Conservation (phyloP, 2,888 invertebrate genomes). For the Machimus rusticus region DNA sequence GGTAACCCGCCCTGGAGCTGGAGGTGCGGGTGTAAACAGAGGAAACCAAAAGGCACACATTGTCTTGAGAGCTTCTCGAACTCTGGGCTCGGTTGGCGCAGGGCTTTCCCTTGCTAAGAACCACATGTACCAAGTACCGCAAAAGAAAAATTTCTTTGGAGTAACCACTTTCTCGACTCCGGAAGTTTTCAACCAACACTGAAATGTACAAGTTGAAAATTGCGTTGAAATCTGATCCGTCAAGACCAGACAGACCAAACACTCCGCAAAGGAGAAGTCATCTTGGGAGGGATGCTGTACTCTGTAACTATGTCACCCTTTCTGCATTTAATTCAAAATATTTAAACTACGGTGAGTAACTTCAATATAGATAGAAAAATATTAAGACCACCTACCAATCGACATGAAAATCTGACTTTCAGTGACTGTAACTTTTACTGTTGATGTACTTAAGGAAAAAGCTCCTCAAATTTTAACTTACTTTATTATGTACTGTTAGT, state of each 20-base stretch:
- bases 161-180: background rate
- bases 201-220: background rate
- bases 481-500: too few species aligned
- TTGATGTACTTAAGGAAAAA: too few species aligned
- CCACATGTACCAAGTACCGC: conserved; percentile 6
- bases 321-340: too few species aligned
- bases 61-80: background rate
- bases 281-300: background rate
- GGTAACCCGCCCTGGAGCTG: background rate
- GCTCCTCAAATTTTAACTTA: too few species aligned
- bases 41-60: conserved; percentile 13
- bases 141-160: conserved; percentile 30
- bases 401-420: too few species aligned
- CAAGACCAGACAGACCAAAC: background rate
- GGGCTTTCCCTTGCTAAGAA: background rate
- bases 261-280: background rate
- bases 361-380: too few species aligned
- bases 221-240: background rate
- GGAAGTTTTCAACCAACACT: conserved; percentile 1
- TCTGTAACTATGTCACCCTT: too few species aligned
- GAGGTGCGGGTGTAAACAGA: conserved; percentile 4
- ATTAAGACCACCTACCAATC: too few species aligned
- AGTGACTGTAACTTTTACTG: too few species aligned
- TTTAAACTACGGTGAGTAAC: too few species aligned
- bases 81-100: background rate